phyloP scores from a whole-genome alignment of 2,797 vertebrate species.

The Clarias platycephalus region DNA sequence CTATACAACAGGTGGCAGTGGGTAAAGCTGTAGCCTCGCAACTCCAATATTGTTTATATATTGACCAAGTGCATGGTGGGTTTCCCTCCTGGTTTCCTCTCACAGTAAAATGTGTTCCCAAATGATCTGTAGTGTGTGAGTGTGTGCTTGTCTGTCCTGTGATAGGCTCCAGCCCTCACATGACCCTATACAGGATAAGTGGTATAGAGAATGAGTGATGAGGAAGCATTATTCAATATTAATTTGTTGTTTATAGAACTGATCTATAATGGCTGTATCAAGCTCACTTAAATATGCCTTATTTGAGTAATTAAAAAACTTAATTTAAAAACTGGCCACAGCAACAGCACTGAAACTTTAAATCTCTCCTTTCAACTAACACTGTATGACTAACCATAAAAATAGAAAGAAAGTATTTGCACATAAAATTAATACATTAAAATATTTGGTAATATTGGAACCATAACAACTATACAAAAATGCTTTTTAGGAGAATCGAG shows the following conservation, averaged over 20 bases:
- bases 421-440: not conserved
- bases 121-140: too few relatives aligned
- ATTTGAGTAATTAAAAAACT: not conserved
- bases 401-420: not conserved
- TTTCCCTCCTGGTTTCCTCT: too few relatives aligned
- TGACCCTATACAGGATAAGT: too few relatives aligned
- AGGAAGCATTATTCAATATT: not conserved
- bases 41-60: too few relatives aligned
- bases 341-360: not conserved
- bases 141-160: too few relatives aligned
- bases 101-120: too few relatives aligned
- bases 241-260: not conserved
- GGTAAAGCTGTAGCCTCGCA: too few relatives aligned
- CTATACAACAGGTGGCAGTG: not conserved
- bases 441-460: not conserved
- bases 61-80: too few relatives aligned
- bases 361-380: not conserved
- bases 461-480: not conserved
- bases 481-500: not conserved
- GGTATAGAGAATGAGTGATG: too few relatives aligned
- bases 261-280: not conserved
- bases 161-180: too few relatives aligned
- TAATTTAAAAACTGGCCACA: not conserved
- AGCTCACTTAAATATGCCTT: not conserved
- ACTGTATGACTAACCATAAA: not conserved